These are phyloP conservation scores for Lateolabrax maculatus DNA, from an alignment of 2,797 vertebrate genomes.

Conservation along the genomic window DNA sequence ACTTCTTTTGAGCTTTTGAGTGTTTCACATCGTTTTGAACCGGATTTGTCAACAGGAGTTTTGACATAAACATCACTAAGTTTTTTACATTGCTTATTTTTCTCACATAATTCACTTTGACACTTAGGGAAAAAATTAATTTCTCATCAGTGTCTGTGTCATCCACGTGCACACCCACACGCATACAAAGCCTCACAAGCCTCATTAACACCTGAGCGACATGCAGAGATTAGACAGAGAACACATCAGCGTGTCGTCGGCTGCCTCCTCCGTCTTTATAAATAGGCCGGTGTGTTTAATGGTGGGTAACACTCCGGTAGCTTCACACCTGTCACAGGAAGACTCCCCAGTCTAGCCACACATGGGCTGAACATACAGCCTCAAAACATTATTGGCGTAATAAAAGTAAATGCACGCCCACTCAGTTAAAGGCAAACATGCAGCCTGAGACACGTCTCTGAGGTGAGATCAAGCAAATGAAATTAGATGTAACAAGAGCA, in stretches of 20 bases:
- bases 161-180: neutral
- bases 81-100: constrained; percentile 14
- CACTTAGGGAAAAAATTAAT: neutral
- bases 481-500: constrained; percentile 22
- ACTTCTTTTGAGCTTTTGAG: constrained; percentile 1
- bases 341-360: constrained; percentile 26
- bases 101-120: constrained; percentile 41
- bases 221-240: constrained; percentile 46
- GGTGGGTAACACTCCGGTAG: constrained; percentile 37
- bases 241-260: constrained; percentile 26
- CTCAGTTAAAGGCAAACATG: neutral
- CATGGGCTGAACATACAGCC: neutral
- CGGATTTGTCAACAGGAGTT: constrained; percentile 9
- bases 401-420: neutral
- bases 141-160: neutral
- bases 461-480: constrained; percentile 15
- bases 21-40: neutral
- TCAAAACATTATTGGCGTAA: neutral
- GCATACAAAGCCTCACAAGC: constrained; percentile 19
- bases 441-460: neutral
- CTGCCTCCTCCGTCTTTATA: constrained; percentile 49
- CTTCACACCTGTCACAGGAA: constrained; percentile 60
- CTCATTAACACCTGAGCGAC: constrained; percentile 66
- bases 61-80: neutral
- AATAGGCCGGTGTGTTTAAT: constrained; percentile 46